phyloP scores from a whole-genome alignment of 2,888 invertebrate genomes.

The Campoletis raptor region DNA sequence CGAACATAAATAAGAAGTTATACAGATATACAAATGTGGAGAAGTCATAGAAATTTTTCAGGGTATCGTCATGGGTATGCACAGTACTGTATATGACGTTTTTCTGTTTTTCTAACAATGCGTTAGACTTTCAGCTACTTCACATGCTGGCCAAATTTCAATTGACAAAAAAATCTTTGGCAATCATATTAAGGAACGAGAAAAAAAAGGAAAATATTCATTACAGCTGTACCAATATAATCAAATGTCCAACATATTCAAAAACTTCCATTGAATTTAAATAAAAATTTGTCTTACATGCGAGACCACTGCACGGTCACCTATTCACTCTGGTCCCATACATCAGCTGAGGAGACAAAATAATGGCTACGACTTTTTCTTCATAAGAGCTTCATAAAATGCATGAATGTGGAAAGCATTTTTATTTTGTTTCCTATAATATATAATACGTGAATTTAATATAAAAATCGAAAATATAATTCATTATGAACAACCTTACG shows the following conservation, averaged over 20 bases:
- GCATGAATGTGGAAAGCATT: not conserved
- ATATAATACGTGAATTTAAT: not conserved
- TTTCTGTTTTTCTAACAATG: no score
- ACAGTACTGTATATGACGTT: not conserved
- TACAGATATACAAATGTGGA: not conserved
- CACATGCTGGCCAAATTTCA: not conserved
- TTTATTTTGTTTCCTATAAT: not conserved
- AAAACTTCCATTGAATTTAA: not conserved
- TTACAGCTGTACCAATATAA: not conserved
- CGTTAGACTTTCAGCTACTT: not conserved
- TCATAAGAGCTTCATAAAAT: not conserved
- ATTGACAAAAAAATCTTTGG: not conserved
- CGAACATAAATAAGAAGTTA: constrained; percentile 48
- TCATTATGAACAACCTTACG: not conserved
- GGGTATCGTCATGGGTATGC: constrained; percentile 37
- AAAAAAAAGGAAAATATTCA: not conserved
- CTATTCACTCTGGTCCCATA: not conserved
- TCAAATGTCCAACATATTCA: not conserved
- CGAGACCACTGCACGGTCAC: not conserved
- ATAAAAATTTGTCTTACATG: not conserved
- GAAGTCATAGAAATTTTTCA: constrained; percentile 10
- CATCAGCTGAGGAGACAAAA: not conserved
- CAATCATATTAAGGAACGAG: not conserved
- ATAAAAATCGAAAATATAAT: not conserved
- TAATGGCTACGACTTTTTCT: not conserved